phyloP scores from a whole-genome alignment of 2,113 vertebrate species.

The Microtus pennsylvanicus region DNA sequence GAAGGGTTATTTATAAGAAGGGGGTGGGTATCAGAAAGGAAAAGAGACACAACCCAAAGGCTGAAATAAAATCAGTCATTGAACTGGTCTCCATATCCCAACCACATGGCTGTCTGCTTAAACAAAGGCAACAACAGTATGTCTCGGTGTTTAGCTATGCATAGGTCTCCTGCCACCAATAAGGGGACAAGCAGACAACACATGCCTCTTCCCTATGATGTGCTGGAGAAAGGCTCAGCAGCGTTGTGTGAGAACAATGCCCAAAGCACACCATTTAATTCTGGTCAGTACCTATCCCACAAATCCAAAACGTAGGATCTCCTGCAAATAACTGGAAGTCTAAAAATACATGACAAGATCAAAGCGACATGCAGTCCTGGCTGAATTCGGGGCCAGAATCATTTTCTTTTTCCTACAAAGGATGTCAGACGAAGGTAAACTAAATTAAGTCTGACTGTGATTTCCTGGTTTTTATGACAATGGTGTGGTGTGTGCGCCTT shows the following conservation, averaged over 20 bases:
- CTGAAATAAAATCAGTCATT: constrained; percentile 15
- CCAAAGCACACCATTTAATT: constrained; percentile 33
- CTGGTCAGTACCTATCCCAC: constrained; percentile 3
- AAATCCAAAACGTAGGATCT: constrained; percentile 23
- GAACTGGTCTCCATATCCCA: not conserved
- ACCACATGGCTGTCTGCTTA: not conserved
- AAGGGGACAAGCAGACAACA: not conserved
- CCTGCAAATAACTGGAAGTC: constrained; percentile 54
- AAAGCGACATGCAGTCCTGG: not conserved
- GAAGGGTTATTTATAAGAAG: not conserved
- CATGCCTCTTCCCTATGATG: not conserved
- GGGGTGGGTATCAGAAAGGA: not conserved
- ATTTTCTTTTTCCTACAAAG: constrained; percentile 23
- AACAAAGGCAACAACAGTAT: constrained; percentile 24
- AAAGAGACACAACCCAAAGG: not conserved
- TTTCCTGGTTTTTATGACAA: constrained; percentile 19
- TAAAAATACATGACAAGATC: constrained; percentile 35
- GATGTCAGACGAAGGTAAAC: not conserved
- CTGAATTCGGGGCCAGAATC: not conserved
- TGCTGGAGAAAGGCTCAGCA: not conserved
- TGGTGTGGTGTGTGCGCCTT: not conserved
- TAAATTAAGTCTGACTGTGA: not conserved
- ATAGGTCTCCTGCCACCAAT: constrained; percentile 29
- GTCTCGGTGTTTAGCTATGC: constrained; percentile 22
- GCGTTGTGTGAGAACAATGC: not conserved